Evolutionary conservation across 2,113 vertebrate genomes (phyloP).

Genomic region (Lycocorax pyrrhopterus): DNA sequence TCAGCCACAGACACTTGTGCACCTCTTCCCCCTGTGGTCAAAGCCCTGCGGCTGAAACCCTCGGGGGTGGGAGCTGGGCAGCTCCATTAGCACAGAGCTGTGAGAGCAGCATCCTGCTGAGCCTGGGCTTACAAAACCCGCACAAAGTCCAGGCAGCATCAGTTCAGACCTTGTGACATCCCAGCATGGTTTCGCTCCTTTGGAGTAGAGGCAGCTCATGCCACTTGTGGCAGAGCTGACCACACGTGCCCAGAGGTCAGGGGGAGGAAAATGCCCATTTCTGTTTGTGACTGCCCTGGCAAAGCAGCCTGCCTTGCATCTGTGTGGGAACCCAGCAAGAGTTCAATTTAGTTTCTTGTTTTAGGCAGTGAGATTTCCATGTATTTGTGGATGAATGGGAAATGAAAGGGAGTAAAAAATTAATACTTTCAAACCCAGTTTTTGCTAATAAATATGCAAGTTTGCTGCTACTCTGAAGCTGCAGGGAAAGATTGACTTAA

Average conservation of each 20-base stretch:
- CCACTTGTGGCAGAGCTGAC: background rate
- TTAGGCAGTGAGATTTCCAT: background rate
- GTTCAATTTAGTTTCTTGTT: background rate
- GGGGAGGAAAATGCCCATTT: background rate
- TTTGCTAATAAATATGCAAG: background rate
- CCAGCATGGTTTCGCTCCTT: background rate
- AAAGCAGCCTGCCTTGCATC: background rate
- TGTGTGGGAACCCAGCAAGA: background rate
- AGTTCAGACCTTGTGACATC: background rate
- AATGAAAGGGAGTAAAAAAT: background rate
- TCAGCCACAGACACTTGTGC: background rate
- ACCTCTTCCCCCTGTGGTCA: accelerated
- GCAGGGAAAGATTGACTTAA: background rate
- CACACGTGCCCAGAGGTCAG: accelerated
- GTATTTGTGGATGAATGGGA: background rate
- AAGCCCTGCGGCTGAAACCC: background rate
- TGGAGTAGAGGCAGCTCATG: background rate
- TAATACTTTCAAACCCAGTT: background rate
- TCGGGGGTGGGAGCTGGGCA: background rate
- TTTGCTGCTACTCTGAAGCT: background rate
- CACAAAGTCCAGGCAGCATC: accelerated
- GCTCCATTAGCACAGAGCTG: background rate
- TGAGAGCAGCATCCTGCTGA: background rate
- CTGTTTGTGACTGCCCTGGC: background rate
- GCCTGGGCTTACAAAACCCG: background rate